phyloP scores from a whole-genome alignment of 1,140 invertebrate species.

The Drosophila serrata region DNA sequence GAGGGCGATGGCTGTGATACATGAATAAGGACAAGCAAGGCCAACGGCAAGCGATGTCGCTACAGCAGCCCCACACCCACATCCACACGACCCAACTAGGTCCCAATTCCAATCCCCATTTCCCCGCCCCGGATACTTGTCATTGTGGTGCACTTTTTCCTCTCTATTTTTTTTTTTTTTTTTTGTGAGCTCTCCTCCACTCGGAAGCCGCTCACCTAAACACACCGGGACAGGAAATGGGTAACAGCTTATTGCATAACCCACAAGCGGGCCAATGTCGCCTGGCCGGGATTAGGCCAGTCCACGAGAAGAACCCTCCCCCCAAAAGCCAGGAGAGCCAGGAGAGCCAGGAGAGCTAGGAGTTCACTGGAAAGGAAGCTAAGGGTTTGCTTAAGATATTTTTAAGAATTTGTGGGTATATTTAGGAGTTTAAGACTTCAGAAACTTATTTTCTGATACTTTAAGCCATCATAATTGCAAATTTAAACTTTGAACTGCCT shows the following conservation, averaged over 20 bases:
- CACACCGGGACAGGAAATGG: slow-evolving; percentile 42
- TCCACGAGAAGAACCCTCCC: slow-evolving; percentile 23
- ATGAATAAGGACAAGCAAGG: slow-evolving; percentile 71
- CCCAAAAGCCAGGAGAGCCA: slow-evolving; percentile 3
- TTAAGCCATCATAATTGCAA: background rate
- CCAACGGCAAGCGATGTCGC: slow-evolving; percentile 46
- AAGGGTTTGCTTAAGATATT: background rate
- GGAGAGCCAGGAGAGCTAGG: background rate
- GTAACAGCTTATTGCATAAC: slow-evolving; percentile 72
- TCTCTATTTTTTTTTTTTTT: slow-evolving; percentile 14
- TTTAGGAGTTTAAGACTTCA: background rate
- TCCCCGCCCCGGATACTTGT: slow-evolving; percentile 22
- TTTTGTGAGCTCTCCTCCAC: slow-evolving; percentile 37
- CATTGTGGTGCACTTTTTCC: slow-evolving; percentile 68
- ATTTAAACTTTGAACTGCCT: background rate
- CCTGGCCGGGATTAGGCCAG: slow-evolving; percentile 42
- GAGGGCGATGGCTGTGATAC: slow-evolving; percentile 15
- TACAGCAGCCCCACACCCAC: slow-evolving; percentile 3
- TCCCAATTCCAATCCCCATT: background rate
- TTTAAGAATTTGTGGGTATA: background rate
- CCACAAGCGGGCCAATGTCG: slow-evolving; percentile 50
- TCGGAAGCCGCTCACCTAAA: slow-evolving; percentile 67
- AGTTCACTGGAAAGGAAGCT: background rate
- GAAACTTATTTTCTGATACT: no score
- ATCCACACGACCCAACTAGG: no score